Evolutionary conservation across 2,797 vertebrate species (phyloP), one percentile per base, ranked within the genome.

Genomic region (Mus spretus): DNA sequence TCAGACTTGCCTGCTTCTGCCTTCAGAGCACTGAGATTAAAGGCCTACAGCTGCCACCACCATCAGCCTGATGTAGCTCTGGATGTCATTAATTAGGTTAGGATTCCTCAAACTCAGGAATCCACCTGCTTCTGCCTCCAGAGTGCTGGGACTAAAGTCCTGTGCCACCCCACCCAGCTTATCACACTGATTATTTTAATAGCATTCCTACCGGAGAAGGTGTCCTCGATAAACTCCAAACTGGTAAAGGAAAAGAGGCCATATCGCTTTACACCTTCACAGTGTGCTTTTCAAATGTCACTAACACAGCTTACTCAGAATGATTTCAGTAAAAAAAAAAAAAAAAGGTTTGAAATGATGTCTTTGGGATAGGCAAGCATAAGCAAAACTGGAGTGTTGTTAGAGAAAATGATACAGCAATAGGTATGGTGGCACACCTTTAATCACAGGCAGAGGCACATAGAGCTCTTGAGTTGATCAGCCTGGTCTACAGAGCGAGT

Each of bases 281-380:
- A 78, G 47, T 81, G n/a, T 88, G 28, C 57, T 81, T 81, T 89
- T 78, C 59, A 92, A 47, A 11, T 91, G 11, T 82, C 70, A 53
- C 15, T 77, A 72, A 61, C 19, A 34, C 37, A 83, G 3, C 40
- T 86, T 91, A 88, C 26, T 83, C 10, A 13, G 65, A 92, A 26
- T 26, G 65, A 7, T 80, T 88, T 11, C 14, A 37, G 1, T 92
- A 40, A 79, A 74, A 19, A 65, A 4, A 31, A 3, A 93, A 70
- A 47, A 9, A 47, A 92, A 53, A 78, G 57, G 19, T 22, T 50
- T 65, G 22, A 77, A 92, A 74, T 72, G 50, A 2, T 24, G 17
- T 78, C 34, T 59, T 59, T 92, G 75, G 57, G 57, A 87, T 86
- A 90, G 61, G 22, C 26, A 89, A 80, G 14, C 59, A 3, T 44